Evolutionary conservation across 1,140 invertebrate species (phyloP).

Genomic region (Conopomorpha cramerella): DNA sequence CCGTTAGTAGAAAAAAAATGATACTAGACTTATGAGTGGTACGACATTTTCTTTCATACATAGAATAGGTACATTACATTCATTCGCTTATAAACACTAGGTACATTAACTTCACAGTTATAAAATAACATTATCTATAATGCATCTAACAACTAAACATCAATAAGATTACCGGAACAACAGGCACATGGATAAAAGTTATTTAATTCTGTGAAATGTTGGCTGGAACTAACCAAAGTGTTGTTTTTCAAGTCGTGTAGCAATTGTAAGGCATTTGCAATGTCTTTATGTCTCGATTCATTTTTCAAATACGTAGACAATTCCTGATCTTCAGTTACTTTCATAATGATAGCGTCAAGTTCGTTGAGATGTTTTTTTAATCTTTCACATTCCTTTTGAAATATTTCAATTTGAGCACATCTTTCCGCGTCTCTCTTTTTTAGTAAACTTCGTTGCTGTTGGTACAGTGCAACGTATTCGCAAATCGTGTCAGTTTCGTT

Average conservation of each 20-base stretch:
- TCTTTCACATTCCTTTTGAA: constrained; percentile 78
- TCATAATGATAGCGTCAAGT: constrained; percentile 72
- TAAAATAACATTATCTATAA: no score
- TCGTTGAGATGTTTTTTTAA: constrained; percentile 77
- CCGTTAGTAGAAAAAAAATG: no score
- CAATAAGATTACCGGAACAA: constrained; percentile 82
- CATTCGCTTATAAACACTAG: no score
- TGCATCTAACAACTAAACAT: no score
- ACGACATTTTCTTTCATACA: no score
- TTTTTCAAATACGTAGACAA: constrained; percentile 35
- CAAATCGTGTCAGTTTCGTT: constrained; percentile 95
- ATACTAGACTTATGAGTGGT: no score
- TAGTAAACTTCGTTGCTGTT: constrained; percentile 85
- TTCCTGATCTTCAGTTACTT: constrained; percentile 47
- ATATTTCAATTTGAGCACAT: constrained; percentile 76
- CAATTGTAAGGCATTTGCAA: constrained; percentile 69
- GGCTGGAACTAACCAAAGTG: constrained; percentile 65
- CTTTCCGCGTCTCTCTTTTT: constrained; percentile 83
- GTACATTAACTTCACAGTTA: no score
- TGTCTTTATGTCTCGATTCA: constrained; percentile 29
- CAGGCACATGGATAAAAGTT: constrained; percentile 81
- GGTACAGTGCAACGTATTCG: constrained; percentile 93
- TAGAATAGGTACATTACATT: no score
- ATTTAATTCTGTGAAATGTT: constrained; percentile 60
- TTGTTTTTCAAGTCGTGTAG: constrained; percentile 82